Evolutionary conservation across 1,140 invertebrate species (phyloP).

Genomic region (Mylabris phalerata): DNA sequence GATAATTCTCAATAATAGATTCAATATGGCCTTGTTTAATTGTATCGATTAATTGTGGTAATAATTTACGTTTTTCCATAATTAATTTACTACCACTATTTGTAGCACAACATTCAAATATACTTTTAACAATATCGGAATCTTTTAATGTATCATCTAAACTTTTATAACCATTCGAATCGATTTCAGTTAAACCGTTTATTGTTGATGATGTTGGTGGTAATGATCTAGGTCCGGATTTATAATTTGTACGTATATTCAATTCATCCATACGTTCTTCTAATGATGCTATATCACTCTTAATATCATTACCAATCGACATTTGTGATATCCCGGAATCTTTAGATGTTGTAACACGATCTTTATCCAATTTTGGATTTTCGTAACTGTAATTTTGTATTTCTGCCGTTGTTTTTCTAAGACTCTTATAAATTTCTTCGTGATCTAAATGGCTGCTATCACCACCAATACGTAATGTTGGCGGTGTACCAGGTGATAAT

Average conservation of each 20-base stretch:
- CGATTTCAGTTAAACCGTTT: constrained; percentile 33
- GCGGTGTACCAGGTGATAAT: neutral
- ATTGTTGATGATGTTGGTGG: constrained; percentile 26
- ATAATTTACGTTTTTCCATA: constrained; percentile 33
- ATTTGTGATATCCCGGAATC: constrained; percentile 85
- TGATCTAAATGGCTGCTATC: constrained; percentile 48
- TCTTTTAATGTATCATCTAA: constrained; percentile 27
- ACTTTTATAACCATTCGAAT: constrained; percentile 37
- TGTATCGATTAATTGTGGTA: constrained; percentile 42
- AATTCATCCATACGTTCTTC: constrained; percentile 46
- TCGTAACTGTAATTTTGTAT: constrained; percentile 84
- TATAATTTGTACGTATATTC: constrained; percentile 22
- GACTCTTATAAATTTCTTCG: constrained; percentile 81
- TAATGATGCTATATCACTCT: constrained; percentile 40
- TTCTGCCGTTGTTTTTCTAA: constrained; percentile 85
- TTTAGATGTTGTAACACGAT: constrained; percentile 75
- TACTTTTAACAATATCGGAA: constrained; percentile 41
- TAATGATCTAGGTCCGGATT: constrained; percentile 29
- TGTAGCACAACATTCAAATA: constrained; percentile 33
- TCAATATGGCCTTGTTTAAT: constrained; percentile 45
- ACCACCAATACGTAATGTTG: constrained; percentile 13
- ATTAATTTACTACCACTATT: constrained; percentile 32
- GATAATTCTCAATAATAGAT: constrained; percentile 48
- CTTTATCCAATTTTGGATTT: constrained; percentile 49
- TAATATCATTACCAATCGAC: constrained; percentile 49